Evolutionary conservation across 2,797 vertebrate genomes (phyloP).

Genomic region (Megaceryle alcyon): DNA sequence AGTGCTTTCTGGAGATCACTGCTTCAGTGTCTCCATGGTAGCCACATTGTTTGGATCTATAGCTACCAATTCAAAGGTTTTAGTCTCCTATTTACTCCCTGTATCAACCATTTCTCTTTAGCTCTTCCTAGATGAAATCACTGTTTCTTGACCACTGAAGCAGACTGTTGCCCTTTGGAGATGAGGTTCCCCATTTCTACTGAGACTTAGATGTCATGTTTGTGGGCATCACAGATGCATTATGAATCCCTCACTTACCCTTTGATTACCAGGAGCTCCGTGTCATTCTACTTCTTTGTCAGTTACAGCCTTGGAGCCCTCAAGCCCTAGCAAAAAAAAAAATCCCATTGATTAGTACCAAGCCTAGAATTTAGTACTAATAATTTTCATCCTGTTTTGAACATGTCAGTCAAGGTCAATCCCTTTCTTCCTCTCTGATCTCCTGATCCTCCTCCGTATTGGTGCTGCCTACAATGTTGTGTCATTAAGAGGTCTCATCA

Average conservation of each 20-base stretch:
- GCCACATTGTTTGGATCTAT: fast-evolving
- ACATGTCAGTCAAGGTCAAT: background rate
- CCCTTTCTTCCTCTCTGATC: background rate
- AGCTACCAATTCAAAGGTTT: background rate
- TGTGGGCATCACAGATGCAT: background rate
- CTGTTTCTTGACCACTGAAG: background rate
- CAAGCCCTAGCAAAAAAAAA: background rate
- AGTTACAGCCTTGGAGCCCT: background rate
- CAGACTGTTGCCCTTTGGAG: background rate
- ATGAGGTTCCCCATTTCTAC: background rate
- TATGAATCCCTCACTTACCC: background rate
- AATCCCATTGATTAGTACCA: background rate
- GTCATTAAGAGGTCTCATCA: background rate
- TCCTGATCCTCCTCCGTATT: fast-evolving
- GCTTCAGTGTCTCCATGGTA: background rate
- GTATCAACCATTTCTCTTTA: background rate
- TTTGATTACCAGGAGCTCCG: background rate
- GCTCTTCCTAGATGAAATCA: background rate
- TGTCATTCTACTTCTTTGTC: background rate
- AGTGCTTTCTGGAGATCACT: background rate
- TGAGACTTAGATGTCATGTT: background rate
- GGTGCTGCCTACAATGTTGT: background rate
- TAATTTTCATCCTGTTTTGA: background rate
- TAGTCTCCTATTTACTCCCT: background rate
- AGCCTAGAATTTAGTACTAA: background rate